Base-by-base conservation (phyloP, 2,888 invertebrate species). In the Caenorhabditis sp. region DNA sequence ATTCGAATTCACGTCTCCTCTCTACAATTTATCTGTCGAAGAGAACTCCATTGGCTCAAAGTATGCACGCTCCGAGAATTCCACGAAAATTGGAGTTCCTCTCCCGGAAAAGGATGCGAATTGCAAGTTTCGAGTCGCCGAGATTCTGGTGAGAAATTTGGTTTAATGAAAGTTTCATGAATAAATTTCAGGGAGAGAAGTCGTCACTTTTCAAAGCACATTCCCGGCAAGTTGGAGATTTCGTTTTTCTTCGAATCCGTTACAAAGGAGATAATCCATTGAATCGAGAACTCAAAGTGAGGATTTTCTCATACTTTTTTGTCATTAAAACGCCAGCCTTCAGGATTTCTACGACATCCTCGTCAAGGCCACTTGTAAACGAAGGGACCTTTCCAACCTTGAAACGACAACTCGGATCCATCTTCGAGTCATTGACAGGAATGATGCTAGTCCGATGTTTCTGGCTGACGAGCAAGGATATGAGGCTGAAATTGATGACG, bases 381-480 rank as follows among this genome's bases (percentile, higher is more conserved):
- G 89, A 51, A 96, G 93, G 69, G 89, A 88, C 44, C 82, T 84
- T 12, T 80, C 86, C n/a, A 90, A 89, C 47, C 77, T 92, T n/a
- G 92, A 92, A 81, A 87, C 92, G 14, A 85, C 87, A 10, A 72
- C 91, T 4, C 64, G 72, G 38, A 88, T 92, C 8, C 84, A 86
- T 56, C 54, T 92, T 12, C 88, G 85, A 54, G 92, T 93, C 12
- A 84, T 90, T 44, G 93, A 93, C 88, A 87, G 91, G 63, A 93
- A 93, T 86, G 98, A 98, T 93, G 94, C 97, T 86, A 96, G 95
- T 93, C 98, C 98, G 49, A 94, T 98, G 41, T 98, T 98, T 94
- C 96, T 96, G 92, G 96, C 96, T 28, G 85, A 85, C 31, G 80
- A 80, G n/a, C 95, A 95, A 64, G 95, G 95, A 88, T 98, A 98